Percentiles rank a stretch among this genome's conserved stretches.
phyloP scores from a whole-genome alignment of 2,888 invertebrate species.

The Stratiomys singularior region DNA sequence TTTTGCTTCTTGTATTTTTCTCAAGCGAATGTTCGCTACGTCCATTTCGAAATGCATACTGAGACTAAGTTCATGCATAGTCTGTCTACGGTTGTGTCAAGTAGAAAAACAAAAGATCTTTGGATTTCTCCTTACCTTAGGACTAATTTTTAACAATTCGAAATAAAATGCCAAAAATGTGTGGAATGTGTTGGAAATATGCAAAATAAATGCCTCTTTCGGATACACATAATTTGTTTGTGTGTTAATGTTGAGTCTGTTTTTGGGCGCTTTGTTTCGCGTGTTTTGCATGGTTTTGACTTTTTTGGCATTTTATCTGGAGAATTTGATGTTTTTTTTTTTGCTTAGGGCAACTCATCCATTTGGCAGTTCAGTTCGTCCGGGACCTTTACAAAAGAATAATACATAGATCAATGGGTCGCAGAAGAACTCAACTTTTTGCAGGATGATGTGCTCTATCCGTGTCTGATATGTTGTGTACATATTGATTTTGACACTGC shows the following conservation, averaged over 20 bases:
- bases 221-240: constrained; percentile 5
- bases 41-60: constrained; percentile 19
- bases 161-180: constrained; percentile 29
- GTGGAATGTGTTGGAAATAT: constrained; percentile 8
- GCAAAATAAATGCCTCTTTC: constrained; percentile 41
- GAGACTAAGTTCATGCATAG: not conserved
- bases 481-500: constrained; percentile 21
- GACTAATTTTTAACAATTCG: not conserved
- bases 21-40: constrained; percentile 31
- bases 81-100: not conserved
- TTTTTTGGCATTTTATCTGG: constrained; percentile 24
- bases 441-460: not conserved
- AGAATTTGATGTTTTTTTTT: not conserved
- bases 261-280: not conserved
- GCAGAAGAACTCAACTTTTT: not conserved
- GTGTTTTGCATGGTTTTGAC: not conserved
- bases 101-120: not conserved
- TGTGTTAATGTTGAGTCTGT: not conserved
- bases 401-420: not conserved
- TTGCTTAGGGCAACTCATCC: not conserved
- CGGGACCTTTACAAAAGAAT: not conserved
- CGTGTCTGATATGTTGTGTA: constrained; percentile 35
- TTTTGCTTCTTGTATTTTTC: not conserved
- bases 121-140: not conserved
- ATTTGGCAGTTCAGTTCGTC: not conserved